phyloP scores from a whole-genome alignment of 1,140 invertebrate species.

The Zaprionus camerounensis region DNA sequence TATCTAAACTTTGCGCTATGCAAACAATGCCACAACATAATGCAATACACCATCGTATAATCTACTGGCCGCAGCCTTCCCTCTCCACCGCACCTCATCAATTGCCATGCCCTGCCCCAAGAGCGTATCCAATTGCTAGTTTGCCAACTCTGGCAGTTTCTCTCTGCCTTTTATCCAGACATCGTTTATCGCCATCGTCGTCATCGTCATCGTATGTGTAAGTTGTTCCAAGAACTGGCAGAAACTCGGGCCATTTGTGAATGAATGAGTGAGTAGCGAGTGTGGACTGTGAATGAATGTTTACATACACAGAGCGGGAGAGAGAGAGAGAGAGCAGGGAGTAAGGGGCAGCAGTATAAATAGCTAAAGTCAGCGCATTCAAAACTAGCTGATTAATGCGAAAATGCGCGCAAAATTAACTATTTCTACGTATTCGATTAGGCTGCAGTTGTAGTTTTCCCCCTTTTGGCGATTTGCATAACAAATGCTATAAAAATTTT shows the following conservation, averaged over 20 bases:
- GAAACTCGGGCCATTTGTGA: conserved; percentile 54
- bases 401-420: conserved; percentile 15
- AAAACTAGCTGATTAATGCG: conserved; percentile 31
- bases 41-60: neutral
- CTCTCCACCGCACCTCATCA: neutral
- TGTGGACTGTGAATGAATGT: conserved; percentile 32
- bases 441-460: neutral
- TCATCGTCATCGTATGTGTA: conserved; percentile 6
- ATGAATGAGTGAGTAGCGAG: conserved; percentile 46
- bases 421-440: conserved; percentile 22
- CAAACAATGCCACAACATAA: conserved; percentile 34
- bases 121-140: conserved; percentile 71
- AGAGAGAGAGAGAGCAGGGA: neutral
- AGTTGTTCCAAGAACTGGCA: conserved; percentile 61
- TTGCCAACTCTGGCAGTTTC: conserved; percentile 68
- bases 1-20: conserved; percentile 56
- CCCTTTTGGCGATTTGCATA: neutral
- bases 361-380: conserved; percentile 34
- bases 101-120: conserved; percentile 36
- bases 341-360: neutral
- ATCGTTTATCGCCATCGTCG: conserved; percentile 1
- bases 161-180: conserved; percentile 24
- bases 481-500: conserved; percentile 7
- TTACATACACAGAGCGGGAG: neutral
- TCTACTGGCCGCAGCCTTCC: neutral